These are phyloP conservation scores for Zeus faber DNA, from an alignment of 2,113 vertebrate genomes.

Conservation along the genomic window DNA sequence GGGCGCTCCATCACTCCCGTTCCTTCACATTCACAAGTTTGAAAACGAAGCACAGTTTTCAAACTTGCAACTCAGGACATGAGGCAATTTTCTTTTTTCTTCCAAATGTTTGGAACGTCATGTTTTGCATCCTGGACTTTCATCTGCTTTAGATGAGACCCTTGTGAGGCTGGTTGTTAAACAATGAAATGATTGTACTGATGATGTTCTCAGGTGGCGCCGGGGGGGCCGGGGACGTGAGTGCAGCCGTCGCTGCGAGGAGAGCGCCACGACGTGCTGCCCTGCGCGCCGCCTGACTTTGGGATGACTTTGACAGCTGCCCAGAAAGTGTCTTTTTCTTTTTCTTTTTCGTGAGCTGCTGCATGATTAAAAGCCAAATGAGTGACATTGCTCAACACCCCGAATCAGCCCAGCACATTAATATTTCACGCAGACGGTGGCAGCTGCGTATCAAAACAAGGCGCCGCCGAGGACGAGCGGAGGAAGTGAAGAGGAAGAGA, in stretches of 20 bases:
- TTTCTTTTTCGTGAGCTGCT: conserved; percentile 68
- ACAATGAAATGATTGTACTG: too few species aligned
- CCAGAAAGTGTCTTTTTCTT: conserved; percentile 61
- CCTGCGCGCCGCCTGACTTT: conserved; percentile 72
- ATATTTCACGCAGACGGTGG: conserved; percentile 78
- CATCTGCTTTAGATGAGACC: too few species aligned
- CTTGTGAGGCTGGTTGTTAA: too few species aligned
- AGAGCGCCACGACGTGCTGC: conserved; percentile 67
- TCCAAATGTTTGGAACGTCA: too few species aligned
- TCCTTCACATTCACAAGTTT: too few species aligned
- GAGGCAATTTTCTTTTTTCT: too few species aligned
- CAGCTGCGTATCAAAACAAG: conserved; percentile 81
- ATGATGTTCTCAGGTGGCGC: too few species aligned
- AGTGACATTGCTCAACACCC: conserved; percentile 78
- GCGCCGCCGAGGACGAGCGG: conserved; percentile 68
- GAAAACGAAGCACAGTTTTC: too few species aligned
- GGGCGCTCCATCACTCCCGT: too few species aligned
- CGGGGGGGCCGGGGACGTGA: conserved; percentile 68
- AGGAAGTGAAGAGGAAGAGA: conserved; percentile 53
- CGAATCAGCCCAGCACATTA: conserved; percentile 79
- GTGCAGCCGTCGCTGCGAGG: conserved; percentile 73
- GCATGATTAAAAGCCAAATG: conserved; percentile 82
- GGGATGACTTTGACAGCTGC: conserved; percentile 76
- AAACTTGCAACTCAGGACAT: too few species aligned
- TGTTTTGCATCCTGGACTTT: too few species aligned